These are phyloP conservation scores for Pycnomerus fuliginosus DNA, from an alignment of 2,888 invertebrate species.

Conservation along the genomic window DNA sequence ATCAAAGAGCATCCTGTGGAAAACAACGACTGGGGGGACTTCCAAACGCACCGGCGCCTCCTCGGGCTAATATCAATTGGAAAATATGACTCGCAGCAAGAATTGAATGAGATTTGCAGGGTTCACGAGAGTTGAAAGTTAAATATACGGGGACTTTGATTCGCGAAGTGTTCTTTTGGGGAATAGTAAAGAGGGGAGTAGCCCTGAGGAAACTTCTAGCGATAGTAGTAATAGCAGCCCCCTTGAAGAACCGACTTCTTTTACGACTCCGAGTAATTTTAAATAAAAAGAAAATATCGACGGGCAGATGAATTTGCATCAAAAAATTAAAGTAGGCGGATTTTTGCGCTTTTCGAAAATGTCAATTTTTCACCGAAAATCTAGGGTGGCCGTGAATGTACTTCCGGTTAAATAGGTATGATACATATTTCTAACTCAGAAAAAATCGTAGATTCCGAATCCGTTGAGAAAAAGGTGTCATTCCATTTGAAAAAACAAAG, in stretches of 20 bases:
- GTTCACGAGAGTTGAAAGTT: slow-evolving; percentile 87
- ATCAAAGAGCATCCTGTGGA: slow-evolving; percentile 90
- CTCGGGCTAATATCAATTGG: slow-evolving; percentile 86
- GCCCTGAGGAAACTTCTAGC: slow-evolving; percentile 30
- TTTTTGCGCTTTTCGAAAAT: no score
- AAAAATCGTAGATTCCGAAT: no score
- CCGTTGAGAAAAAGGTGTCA: no score
- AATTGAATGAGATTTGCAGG: slow-evolving; percentile 83
- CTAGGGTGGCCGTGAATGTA: no score
- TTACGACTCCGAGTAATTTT: slow-evolving; percentile 79
- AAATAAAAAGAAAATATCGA: no score
- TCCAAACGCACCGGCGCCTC: slow-evolving; percentile 88
- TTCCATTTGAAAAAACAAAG: no score
- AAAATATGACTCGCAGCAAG: slow-evolving; percentile 80
- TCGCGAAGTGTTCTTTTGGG: slow-evolving; percentile 86
- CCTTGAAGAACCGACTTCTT: no score
- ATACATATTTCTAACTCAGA: no score
- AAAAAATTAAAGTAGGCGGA: no score
- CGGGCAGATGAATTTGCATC: no score
- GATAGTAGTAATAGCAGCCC: slow-evolving; percentile 24
- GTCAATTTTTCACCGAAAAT: no score
- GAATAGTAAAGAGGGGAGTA: slow-evolving; percentile 50
- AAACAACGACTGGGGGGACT: slow-evolving; percentile 98
- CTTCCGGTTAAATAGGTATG: no score
- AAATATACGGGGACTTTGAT: slow-evolving; percentile 86